phyloP scores from a whole-genome alignment of 2,888 invertebrate species.

The Pterostichus niger region DNA sequence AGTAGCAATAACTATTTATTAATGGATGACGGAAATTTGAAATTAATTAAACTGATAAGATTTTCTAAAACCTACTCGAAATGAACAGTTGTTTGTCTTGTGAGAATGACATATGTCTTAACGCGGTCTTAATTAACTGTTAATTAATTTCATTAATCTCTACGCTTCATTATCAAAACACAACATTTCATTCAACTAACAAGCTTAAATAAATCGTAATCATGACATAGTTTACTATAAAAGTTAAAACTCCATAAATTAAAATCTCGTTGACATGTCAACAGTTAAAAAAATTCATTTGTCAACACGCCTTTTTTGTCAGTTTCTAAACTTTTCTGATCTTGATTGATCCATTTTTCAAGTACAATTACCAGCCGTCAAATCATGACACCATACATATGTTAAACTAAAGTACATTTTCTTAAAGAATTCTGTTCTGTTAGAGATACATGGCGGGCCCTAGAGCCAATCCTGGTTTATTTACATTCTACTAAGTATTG shows the following conservation, averaged over 20 bases:
- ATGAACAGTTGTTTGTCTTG: conserved; percentile 6
- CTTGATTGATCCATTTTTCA: no score
- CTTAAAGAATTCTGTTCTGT: no score
- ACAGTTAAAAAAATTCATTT: not conserved
- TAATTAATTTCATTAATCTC: conserved; percentile 45
- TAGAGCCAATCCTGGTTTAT: no score
- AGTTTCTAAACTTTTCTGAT: no score
- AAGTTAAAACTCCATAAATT: not conserved
- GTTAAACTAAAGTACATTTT: no score
- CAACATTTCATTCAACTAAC: conserved; percentile 7
- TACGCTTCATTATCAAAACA: conserved; percentile 24
- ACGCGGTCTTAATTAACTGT: conserved; percentile 26
- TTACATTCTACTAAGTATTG: no score
- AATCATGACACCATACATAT: no score
- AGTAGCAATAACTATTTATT: no score
- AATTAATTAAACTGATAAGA: not conserved
- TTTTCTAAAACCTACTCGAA: not conserved
- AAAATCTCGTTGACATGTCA: not conserved
- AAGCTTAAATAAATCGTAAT: conserved; percentile 20
- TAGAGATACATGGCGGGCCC: no score
- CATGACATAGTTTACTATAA: not conserved
- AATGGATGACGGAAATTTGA: no score
- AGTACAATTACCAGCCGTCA: no score
- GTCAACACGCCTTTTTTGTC: not conserved
- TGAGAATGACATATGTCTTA: conserved; percentile 17